These are phyloP conservation scores for Pangasius macronema DNA, from an alignment of 2,797 vertebrate genomes.

Conservation along the genomic window DNA sequence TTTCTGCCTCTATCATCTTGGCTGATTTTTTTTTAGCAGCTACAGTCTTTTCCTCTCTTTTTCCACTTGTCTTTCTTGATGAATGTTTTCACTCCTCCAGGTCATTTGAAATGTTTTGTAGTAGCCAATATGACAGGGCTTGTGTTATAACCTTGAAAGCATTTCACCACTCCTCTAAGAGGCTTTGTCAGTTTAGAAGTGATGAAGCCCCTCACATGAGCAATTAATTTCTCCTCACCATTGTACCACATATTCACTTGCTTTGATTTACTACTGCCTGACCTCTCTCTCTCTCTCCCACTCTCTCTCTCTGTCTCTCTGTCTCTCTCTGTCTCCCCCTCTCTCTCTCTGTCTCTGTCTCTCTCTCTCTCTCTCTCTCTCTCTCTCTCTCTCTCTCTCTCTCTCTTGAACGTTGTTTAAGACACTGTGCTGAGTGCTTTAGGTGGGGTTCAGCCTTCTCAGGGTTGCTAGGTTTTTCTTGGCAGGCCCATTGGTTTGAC, in stretches of 20 bases:
- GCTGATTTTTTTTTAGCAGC: conserved; percentile 6
- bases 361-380: too few relatives aligned
- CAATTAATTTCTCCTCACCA: conserved; percentile 8
- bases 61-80: conserved; percentile 28
- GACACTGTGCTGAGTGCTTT: conserved; percentile 55
- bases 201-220: conserved; percentile 17
- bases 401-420: not conserved
- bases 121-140: not conserved
- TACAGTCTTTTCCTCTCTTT: not conserved
- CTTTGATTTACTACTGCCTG: conserved; percentile 8
- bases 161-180: not conserved
- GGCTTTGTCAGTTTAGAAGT: conserved; percentile 3
- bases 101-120: conserved; percentile 15
- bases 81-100: conserved; percentile 23
- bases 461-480: conserved; percentile 73
- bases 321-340: too few relatives aligned
- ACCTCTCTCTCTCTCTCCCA: not conserved
- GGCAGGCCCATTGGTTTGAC: conserved; percentile 65
- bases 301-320: not conserved
- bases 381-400: too few relatives aligned
- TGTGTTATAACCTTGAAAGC: not conserved
- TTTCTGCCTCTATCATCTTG: not conserved
- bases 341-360: too few relatives aligned
- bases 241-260: conserved; percentile 3
- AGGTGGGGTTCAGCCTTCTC: conserved; percentile 66